Evolutionary conservation across 2,888 invertebrate species (phyloP).

Genomic region (Zhuqinia jingwanae): DNA sequence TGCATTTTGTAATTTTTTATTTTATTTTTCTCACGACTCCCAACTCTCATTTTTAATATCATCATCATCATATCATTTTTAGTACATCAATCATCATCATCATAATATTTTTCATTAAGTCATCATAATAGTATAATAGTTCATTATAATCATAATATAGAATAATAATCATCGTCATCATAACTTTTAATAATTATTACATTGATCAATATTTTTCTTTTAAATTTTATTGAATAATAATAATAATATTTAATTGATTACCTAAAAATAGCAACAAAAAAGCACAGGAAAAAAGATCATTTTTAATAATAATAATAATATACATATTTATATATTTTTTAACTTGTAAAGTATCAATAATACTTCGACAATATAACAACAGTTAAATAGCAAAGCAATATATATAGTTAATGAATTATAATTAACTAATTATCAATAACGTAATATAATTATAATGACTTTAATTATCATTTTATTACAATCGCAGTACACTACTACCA

Average conservation of each 20-base stretch:
- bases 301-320: no score
- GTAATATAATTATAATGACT: no score
- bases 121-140: conserved; percentile 26
- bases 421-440: no score
- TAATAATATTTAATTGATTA: neutral
- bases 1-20: conserved; percentile 35
- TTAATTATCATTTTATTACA: no score
- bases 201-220: neutral
- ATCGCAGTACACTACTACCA: no score
- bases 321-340: conserved; percentile 2
- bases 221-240: conserved; percentile 11
- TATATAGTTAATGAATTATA: conserved; percentile 2
- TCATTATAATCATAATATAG: neutral
- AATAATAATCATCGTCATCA: conserved; percentile 15
- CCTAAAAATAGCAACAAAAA: neutral
- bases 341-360: neutral
- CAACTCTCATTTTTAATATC: conserved; percentile 50
- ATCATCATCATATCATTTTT: conserved; percentile 38
- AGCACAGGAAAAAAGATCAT: no score
- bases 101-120: conserved; percentile 33
- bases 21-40: conserved; percentile 50
- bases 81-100: conserved; percentile 44
- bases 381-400: no score
- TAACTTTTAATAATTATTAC: conserved; percentile 19
- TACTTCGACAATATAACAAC: neutral